Evolutionary conservation across 2,888 invertebrate species (phyloP).

Genomic region (Leucoptera coffeella): DNA sequence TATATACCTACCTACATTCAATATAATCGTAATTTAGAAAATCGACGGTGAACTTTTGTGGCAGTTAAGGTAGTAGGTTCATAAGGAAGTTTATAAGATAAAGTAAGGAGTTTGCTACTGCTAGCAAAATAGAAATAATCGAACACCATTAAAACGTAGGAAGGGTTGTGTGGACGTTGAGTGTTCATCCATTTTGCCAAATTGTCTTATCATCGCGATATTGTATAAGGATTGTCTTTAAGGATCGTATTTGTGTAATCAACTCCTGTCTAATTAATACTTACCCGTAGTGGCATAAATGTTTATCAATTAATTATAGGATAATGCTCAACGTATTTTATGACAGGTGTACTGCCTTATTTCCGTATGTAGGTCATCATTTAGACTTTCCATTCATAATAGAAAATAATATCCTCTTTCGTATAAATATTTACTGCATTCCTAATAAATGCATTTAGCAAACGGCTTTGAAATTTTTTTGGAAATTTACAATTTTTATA

Average conservation of each 20-base stretch:
- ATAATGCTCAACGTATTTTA: conserved; percentile 47
- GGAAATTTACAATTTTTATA: conserved; percentile 27
- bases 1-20: too few relatives aligned
- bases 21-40: too few relatives aligned
- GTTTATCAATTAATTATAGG: conserved; percentile 30
- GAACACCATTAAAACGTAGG: too few relatives aligned
- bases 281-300: conserved; percentile 25
- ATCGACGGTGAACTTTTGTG: too few relatives aligned
- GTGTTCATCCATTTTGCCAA: conserved; percentile 50
- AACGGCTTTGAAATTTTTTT: conserved; percentile 23
- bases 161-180: too few relatives aligned
- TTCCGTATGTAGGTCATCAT: conserved; percentile 19
- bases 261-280: conserved; percentile 32
- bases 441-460: conserved; percentile 12
- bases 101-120: too few relatives aligned
- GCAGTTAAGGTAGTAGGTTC: background rate
- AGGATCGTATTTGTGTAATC: conserved; percentile 24
- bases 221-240: too few relatives aligned
- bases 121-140: too few relatives aligned
- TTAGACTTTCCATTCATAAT: conserved; percentile 19
- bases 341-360: conserved; percentile 25
- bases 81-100: background rate
- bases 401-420: conserved; percentile 14
- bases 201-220: too few relatives aligned
- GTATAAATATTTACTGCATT: conserved; percentile 22